Conservation (phyloP, 1,140 invertebrate genomes). For the Philopotamus ludificatus region DNA sequence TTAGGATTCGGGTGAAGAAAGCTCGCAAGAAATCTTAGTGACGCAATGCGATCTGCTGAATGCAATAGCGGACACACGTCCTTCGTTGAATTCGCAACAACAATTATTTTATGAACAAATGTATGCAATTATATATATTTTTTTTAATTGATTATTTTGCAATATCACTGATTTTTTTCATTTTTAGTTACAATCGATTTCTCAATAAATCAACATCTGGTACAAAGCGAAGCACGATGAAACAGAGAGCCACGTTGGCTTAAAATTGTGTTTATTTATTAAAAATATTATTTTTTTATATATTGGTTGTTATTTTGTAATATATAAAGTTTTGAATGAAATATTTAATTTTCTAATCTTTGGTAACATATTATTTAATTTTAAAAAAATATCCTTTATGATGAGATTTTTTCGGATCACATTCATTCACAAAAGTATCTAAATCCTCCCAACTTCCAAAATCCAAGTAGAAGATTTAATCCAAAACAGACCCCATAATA, state of each 20-base stretch:
- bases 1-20: no score
- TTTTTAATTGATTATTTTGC: background rate
- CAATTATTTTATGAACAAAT: slow-evolving; percentile 63
- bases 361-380: background rate
- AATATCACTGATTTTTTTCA: slow-evolving; percentile 28
- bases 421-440: no score
- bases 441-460: no score
- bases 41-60: slow-evolving; percentile 57
- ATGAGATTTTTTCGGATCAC: no score
- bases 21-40: no score
- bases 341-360: background rate
- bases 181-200: slow-evolving; percentile 47
- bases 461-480: no score
- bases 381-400: no score
- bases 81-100: slow-evolving; percentile 64
- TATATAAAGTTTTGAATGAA: background rate
- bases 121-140: slow-evolving; percentile 44
- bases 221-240: background rate
- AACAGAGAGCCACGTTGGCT: slow-evolving; percentile 44
- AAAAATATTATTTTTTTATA: background rate
- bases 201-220: slow-evolving; percentile 35
- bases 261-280: slow-evolving; percentile 26
- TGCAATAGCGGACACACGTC: slow-evolving; percentile 62
- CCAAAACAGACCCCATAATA: no score
- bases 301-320: slow-evolving; percentile 1